These are phyloP conservation scores for Brachyalestes nurse DNA, from an alignment of 2,797 vertebrate genomes.

Conservation along the genomic window DNA sequence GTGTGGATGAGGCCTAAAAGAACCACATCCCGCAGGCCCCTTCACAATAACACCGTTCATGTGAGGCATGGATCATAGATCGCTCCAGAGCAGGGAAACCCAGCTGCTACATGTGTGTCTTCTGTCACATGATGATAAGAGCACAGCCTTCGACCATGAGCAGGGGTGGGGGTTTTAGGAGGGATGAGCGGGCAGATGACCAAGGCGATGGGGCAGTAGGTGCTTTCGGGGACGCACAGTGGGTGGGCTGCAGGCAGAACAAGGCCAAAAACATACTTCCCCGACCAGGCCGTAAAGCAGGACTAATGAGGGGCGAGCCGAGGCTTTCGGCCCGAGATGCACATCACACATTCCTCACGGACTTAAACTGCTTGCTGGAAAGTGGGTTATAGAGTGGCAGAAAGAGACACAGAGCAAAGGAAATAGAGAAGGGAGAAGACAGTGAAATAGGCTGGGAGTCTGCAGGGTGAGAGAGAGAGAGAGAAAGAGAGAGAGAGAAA, in stretches of 20 bases:
- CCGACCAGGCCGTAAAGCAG: constrained; percentile 35
- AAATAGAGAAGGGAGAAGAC: not conserved
- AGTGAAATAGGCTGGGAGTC: not conserved
- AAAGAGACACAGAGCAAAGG: not conserved
- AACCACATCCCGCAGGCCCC: not conserved
- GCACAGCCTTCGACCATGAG: not conserved
- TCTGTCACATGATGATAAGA: not conserved
- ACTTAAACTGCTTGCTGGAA: constrained; percentile 29
- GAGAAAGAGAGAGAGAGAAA: not conserved
- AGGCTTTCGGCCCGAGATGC: constrained; percentile 14
- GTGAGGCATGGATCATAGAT: not conserved
- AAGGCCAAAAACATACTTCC: constrained; percentile 36
- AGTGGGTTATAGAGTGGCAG: not conserved
- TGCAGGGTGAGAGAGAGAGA: not conserved
- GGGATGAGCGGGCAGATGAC: constrained; percentile 2
- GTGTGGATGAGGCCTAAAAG: not conserved
- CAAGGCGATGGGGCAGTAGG: constrained; percentile 11
- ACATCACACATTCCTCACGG: constrained; percentile 38
- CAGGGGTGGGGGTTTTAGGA: not conserved
- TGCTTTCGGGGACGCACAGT: constrained; percentile 35
- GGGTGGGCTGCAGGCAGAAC: constrained; percentile 42
- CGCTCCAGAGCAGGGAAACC: not conserved
- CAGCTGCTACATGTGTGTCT: not conserved
- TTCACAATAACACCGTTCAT: not conserved
- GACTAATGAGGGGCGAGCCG: constrained; percentile 38